Percentiles rank a stretch among this genome's conserved stretches.
Conservation (phyloP, 2,888 invertebrate species). For the Craniophora ligustri region DNA sequence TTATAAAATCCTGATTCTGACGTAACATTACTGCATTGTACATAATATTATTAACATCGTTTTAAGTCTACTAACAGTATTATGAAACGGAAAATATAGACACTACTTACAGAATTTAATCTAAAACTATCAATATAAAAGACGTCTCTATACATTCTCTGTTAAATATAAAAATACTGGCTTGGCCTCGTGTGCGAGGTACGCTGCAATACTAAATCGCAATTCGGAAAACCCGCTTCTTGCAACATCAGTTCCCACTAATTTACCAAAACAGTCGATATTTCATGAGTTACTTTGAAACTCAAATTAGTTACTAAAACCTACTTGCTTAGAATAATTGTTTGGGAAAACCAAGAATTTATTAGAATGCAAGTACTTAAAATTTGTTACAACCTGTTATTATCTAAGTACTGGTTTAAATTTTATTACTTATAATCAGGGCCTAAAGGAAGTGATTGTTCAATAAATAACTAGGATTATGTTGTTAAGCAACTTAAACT, state of each 20-base stretch:
- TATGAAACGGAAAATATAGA: too few relatives aligned
- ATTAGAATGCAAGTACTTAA: constrained; percentile 26
- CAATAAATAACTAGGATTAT: neutral
- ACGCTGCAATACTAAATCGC: constrained; percentile 73
- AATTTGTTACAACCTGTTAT: constrained; percentile 9
- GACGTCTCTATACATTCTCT: constrained; percentile 27
- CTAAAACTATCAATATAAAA: neutral
- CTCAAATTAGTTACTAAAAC: constrained; percentile 39
- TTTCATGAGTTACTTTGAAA: constrained; percentile 43
- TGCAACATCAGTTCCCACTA: constrained; percentile 72
- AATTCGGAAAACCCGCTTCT: constrained; percentile 82
- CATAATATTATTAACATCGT: too few relatives aligned
- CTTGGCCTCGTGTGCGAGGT: constrained; percentile 69
- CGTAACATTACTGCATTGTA: constrained; percentile 9
- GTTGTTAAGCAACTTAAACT: neutral
- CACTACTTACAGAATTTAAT: too few relatives aligned
- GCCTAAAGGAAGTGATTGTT: constrained; percentile 25
- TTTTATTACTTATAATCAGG: constrained; percentile 15
- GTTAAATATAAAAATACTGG: constrained; percentile 55
- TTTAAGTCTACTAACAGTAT: too few relatives aligned
- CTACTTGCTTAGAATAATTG: constrained; percentile 26
- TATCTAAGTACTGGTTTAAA: neutral
- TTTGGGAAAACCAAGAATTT: constrained; percentile 41
- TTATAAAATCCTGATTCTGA: constrained; percentile 16
- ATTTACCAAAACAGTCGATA: constrained; percentile 56